Evolutionary conservation across 2,797 vertebrate genomes (phyloP), one percentile per base, ranked within the genome.

Genomic region (Neosilurus mollespiculum): DNA sequence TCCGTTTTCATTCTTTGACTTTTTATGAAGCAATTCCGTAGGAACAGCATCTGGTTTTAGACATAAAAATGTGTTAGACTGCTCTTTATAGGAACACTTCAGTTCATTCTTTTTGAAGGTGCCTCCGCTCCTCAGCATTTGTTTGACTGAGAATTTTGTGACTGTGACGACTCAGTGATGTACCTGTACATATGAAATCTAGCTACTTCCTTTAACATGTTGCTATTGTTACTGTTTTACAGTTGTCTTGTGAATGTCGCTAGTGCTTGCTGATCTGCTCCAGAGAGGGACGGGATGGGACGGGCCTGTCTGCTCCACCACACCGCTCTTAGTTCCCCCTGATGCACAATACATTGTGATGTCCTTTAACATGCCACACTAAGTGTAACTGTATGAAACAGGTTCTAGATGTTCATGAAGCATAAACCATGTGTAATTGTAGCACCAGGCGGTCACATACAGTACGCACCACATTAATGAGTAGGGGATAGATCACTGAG

Each of bases 231-330:
- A 20, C 26, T 78, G 67, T 86, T 84, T 81, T 86, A 49, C 84
- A 87, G 84, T 64, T 81, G 56, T 82, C 81, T 72, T 70, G 78
- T 86, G 84, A 87, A 81, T 83, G 78, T 79, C 64, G 51, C 71
- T 84, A 88, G 82, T 84, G 84, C 83, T 88, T 88, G 81, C 87
- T 86, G 87, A 84, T 86, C 69, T 84, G 84, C 84, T 65, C 56
- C 78, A 67, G 66, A 84, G 81, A 78, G 72, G 64, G 69, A 71
- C 22, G 53, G 78, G 34, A 73, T 78, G 9, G 61, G 37, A 24
- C 78, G 49, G 78, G 53, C 51, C 69, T 59, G 81, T 61, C 72
- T 78, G 72, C 87, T 85, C 62, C 58, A 16, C 49, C 75, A 56
- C 84, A 65, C 82, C 73, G 86, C 84, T 84, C 62, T 79, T 85